Evolutionary conservation across 2,113 vertebrate species (phyloP).

Genomic region (Bubo blakistoni): DNA sequence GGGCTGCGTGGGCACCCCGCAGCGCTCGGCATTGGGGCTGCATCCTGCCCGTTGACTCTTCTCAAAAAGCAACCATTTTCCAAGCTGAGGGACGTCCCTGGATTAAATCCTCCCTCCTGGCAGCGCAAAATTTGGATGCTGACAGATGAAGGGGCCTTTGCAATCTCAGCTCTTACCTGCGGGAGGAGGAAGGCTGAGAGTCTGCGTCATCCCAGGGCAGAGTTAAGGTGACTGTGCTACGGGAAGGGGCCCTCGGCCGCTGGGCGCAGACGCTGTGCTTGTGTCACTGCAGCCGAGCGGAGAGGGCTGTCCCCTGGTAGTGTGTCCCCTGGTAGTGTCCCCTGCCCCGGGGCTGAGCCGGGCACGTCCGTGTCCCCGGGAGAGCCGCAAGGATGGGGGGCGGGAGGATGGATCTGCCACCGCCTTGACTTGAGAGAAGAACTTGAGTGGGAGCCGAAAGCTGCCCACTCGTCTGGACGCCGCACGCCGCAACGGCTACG

Average conservation of each 20-base stretch:
- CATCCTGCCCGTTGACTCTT: fast-evolving
- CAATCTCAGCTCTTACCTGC: background rate
- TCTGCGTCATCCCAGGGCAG: background rate
- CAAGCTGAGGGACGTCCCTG: background rate
- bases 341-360: background rate
- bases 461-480: background rate
- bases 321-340: background rate
- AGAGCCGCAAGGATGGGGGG: fast-evolving
- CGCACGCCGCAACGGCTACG: background rate
- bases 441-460: background rate
- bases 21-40: background rate
- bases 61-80: background rate
- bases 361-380: fast-evolving
- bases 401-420: background rate
- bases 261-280: background rate
- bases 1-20: fast-evolving
- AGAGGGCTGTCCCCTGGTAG: background rate
- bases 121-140: background rate
- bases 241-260: background rate
- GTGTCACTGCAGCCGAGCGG: background rate
- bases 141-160: background rate
- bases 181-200: background rate
- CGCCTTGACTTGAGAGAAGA: background rate
- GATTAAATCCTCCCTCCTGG: background rate
- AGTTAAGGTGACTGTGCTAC: background rate